These are phyloP conservation scores for Bombycilla garrulus DNA, from an alignment of 2,113 vertebrate species.

Conservation along the genomic window DNA sequence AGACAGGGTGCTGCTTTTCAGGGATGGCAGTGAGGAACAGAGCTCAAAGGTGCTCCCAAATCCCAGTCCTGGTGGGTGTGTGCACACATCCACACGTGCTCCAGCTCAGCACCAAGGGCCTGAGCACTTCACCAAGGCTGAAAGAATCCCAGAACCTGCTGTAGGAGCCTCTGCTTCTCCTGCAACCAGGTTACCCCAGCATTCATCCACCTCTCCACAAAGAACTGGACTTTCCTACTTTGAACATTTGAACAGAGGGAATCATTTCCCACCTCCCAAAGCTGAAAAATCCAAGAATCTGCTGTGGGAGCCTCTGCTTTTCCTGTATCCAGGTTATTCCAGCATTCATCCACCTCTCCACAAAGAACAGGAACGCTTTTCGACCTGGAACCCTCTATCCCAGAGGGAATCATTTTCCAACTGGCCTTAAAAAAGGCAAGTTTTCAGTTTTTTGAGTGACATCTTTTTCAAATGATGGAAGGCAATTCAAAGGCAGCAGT, in stretches of 20 bases:
- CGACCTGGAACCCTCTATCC: neutral
- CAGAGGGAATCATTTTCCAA: neutral
- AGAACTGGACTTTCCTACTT: neutral
- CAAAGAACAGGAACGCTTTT: neutral
- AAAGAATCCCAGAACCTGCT: neutral
- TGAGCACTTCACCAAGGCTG: neutral
- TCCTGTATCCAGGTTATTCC: neutral
- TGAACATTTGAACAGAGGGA: neutral
- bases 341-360: neutral
- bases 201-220: neutral
- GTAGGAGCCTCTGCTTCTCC: neutral
- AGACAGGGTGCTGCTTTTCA: accelerated
- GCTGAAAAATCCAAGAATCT: neutral
- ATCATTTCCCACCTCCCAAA: neutral
- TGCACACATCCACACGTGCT: accelerated
- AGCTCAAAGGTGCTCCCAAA: neutral
- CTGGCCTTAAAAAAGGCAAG: neutral
- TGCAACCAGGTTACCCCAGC: neutral
- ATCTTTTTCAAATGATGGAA: neutral
- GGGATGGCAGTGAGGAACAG: neutral
- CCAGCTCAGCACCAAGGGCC: neutral
- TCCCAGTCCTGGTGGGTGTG: accelerated
- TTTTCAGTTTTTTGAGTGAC: neutral
- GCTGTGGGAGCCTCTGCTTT: neutral
- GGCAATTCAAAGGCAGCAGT: neutral